Conservation (phyloP, 2,888 invertebrate species). For the Diarsia brunnea region DNA sequence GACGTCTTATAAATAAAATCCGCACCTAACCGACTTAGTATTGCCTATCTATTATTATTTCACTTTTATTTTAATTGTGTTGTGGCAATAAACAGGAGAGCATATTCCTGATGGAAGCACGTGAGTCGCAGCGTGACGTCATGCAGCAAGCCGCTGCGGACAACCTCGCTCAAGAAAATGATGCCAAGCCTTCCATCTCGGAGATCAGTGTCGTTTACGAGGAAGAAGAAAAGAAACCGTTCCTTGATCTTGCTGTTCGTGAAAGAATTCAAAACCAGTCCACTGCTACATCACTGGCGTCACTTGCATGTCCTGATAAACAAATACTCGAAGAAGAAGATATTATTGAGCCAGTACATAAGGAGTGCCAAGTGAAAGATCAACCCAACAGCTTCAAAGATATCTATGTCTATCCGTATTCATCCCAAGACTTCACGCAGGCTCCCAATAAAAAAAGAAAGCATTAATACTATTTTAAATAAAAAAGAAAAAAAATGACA, state of each 20-base stretch:
- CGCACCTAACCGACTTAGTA: not conserved
- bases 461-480: slow-evolving; percentile 29
- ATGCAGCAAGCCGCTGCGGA: slow-evolving; percentile 84
- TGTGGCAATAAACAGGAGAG: slow-evolving; percentile 91
- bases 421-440: slow-evolving; percentile 74
- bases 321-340: slow-evolving; percentile 77
- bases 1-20: not conserved
- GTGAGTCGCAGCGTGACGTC: slow-evolving; percentile 93
- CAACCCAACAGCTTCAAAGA: slow-evolving; percentile 76
- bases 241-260: slow-evolving; percentile 78
- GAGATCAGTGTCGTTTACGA: not conserved
- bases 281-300: slow-evolving; percentile 91
- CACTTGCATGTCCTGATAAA: slow-evolving; percentile 84
- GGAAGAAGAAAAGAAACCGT: slow-evolving; percentile 62
- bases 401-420: slow-evolving; percentile 77
- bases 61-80: slow-evolving; percentile 37
- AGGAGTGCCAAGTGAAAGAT: slow-evolving; percentile 84
- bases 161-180: slow-evolving; percentile 72
- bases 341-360: slow-evolving; percentile 74
- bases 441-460: slow-evolving; percentile 42
- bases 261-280: slow-evolving; percentile 75
- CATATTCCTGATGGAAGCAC: slow-evolving; percentile 95
- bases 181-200: slow-evolving; percentile 45
- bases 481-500: not conserved
- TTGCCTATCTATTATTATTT: not conserved